Conservation (phyloP, 2,797 vertebrate species). For the Lindbergichthys nudifrons region DNA sequence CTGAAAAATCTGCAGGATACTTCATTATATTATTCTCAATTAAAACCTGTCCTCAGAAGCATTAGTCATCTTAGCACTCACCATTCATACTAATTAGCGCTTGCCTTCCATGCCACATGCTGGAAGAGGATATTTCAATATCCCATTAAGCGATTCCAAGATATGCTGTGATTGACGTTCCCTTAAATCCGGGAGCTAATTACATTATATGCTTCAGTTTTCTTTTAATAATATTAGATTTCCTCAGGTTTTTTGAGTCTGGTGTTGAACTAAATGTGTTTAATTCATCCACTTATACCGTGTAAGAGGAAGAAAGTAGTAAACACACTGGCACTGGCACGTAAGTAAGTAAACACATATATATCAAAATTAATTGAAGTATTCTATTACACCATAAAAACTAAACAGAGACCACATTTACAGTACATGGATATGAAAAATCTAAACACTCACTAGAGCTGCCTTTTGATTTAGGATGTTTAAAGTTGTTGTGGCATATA, state of each 20-base stretch:
- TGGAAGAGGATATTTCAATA: constrained; percentile 87
- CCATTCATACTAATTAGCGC: constrained; percentile 88
- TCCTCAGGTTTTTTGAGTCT: constrained; percentile 52
- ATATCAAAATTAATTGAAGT: too few relatives aligned
- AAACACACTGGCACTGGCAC: constrained; percentile 14
- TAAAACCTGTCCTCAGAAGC: constrained; percentile 86
- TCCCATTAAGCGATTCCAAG: constrained; percentile 85
- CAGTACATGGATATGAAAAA: neutral
- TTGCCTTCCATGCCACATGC: constrained; percentile 79
- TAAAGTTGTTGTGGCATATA: constrained; percentile 23
- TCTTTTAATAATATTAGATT: constrained; percentile 75
- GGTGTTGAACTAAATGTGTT: constrained; percentile 55
- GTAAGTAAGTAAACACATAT: neutral
- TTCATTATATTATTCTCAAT: constrained; percentile 88
- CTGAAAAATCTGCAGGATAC: constrained; percentile 83
- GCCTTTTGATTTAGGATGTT: constrained; percentile 6
- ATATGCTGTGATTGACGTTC: constrained; percentile 86
- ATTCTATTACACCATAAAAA: neutral
- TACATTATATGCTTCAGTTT: constrained; percentile 84
- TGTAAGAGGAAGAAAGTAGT: neutral
- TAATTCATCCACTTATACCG: constrained; percentile 38
- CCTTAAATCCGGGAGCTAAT: constrained; percentile 83
- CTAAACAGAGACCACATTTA: neutral
- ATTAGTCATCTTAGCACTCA: constrained; percentile 86
- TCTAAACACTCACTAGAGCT: too few relatives aligned